Percentiles rank a stretch among this genome's conserved stretches.
These are phyloP conservation scores for Drosophila watanabei DNA, from an alignment of 1,140 invertebrate genomes.

Conservation along the genomic window DNA sequence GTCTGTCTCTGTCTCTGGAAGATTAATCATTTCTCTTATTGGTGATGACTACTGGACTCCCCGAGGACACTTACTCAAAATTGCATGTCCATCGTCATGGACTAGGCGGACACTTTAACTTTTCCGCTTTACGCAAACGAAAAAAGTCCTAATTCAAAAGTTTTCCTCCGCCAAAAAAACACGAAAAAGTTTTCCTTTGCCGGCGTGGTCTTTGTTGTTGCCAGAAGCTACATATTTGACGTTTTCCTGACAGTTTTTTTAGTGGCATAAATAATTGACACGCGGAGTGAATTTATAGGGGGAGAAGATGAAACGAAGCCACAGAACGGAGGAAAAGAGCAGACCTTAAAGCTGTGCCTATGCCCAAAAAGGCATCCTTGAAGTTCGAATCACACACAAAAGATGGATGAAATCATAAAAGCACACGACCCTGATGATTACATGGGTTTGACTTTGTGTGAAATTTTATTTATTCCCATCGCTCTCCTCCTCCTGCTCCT, in stretches of 20 bases:
- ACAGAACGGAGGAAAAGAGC: background rate
- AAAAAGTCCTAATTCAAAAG: conserved; percentile 56
- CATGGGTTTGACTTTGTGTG: conserved; percentile 16
- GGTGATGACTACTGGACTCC: background rate
- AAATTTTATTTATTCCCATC: conserved; percentile 25
- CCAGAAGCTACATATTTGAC: conserved; percentile 35
- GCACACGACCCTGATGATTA: conserved; percentile 16
- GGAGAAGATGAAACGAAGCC: conserved; percentile 8
- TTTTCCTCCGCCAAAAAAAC: conserved; percentile 36
- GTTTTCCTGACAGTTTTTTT: conserved; percentile 39
- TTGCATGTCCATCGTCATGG: conserved; percentile 12
- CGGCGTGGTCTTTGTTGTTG: conserved; percentile 22
- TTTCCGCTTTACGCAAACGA: conserved; percentile 1
- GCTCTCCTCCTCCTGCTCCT: background rate
- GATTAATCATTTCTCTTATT: conserved; percentile 40
- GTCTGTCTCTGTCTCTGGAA: conserved; percentile 2
- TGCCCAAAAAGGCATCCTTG: background rate
- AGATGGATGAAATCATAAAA: conserved; percentile 21
- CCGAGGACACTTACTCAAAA: conserved; percentile 1
- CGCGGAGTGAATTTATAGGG: conserved; percentile 15
- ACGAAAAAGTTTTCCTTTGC: conserved; percentile 35
- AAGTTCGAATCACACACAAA: background rate
- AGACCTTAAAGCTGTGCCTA: conserved; percentile 6
- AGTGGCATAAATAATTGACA: conserved; percentile 50
- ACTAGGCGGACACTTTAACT: conserved; percentile 28